These are phyloP conservation scores for Heliornis fulica DNA, from an alignment of 2,113 vertebrate genomes.

Conservation along the genomic window DNA sequence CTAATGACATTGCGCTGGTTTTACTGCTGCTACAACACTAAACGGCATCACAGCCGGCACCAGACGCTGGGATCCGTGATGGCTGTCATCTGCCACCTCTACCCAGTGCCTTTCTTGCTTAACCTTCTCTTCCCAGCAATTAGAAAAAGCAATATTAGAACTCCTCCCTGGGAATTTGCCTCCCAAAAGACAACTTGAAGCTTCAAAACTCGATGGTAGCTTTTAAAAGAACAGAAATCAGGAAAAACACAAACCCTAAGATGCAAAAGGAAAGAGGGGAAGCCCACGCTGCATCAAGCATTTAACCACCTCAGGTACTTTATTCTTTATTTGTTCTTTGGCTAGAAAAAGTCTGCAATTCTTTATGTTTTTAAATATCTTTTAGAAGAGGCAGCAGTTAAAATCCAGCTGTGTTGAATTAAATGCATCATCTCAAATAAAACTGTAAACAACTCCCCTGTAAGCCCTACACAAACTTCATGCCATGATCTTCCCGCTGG, in stretches of 20 bases:
- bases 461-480: not conserved
- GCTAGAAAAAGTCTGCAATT: not conserved
- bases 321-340: not conserved
- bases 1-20: not conserved
- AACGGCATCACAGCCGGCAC: not conserved
- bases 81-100: not conserved
- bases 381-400: not conserved
- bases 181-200: not conserved
- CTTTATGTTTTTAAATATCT: not conserved
- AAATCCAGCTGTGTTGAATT: not conserved
- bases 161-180: not conserved
- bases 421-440: not conserved
- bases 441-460: not conserved
- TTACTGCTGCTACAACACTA: not conserved
- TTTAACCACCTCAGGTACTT: not conserved
- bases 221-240: not conserved
- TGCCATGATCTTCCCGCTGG: not conserved
- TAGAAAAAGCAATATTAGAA: not conserved
- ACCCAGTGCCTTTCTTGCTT: not conserved
- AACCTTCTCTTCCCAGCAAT: not conserved
- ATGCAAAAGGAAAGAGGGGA: not conserved
- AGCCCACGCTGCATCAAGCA: not conserved
- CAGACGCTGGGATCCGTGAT: not conserved
- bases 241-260: not conserved
- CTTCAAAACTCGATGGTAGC: rapidly evolving